A percentile compares a stretch with the other conserved stretches of the same genome.
Evolutionary conservation across 2,888 invertebrate genomes (phyloP).

Genomic region (Cataglyphis albicans): DNA sequence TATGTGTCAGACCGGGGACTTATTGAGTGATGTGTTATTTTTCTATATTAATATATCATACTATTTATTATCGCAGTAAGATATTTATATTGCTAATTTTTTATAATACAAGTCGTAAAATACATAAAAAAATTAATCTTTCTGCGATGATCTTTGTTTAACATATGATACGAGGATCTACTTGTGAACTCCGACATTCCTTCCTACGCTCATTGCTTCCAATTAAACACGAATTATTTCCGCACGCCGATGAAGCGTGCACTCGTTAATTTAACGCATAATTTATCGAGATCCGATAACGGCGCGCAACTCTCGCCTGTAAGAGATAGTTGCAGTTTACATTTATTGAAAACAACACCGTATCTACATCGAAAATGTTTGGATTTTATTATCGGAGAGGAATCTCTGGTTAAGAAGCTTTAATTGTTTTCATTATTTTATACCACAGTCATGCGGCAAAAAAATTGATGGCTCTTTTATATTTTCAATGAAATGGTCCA

Average conservation of each 20-base stretch:
- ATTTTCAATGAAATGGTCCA: background rate
- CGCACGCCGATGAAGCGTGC: constrained; percentile 41
- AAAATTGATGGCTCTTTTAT: background rate
- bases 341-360: background rate
- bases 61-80: background rate
- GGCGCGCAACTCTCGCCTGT: background rate
- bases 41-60: background rate
- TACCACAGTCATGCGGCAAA: background rate
- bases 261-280: constrained; percentile 57
- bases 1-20: no score
- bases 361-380: background rate
- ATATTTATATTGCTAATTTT: background rate
- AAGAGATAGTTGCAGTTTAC: background rate
- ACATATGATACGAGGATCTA: background rate
- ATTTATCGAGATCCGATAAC: constrained; percentile 62
- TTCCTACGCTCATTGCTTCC: constrained; percentile 53
- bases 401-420: background rate
- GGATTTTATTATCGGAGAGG: background rate
- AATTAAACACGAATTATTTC: constrained; percentile 61
- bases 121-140: background rate
- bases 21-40: background rate
- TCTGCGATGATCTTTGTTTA: background rate
- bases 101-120: background rate
- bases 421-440: background rate
- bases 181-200: background rate